phyloP scores from a whole-genome alignment of 2,888 invertebrate species.

The Erebia palarica region DNA sequence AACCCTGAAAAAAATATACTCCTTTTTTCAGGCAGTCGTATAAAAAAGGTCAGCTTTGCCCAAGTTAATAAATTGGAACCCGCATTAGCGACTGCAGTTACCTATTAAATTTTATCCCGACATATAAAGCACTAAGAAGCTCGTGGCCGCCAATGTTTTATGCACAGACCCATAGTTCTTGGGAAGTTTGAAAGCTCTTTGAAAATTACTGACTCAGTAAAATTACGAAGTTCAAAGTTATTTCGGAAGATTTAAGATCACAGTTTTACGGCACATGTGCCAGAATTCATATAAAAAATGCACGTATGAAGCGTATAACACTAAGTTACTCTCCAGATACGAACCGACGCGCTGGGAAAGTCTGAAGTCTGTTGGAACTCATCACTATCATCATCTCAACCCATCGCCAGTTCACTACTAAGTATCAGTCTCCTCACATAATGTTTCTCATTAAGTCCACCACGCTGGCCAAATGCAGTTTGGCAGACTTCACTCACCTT shows the following conservation, averaged over 20 bases:
- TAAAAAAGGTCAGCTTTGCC: neutral
- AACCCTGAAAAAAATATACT: no score
- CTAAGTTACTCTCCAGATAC: neutral
- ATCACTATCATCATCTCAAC: no score
- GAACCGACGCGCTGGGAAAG: neutral
- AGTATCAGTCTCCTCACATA: no score
- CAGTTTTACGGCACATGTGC: conserved; percentile 13
- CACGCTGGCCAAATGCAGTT: no score
- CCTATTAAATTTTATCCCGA: conserved; percentile 22
- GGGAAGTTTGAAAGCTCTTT: conserved; percentile 14
- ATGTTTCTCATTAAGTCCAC: no score
- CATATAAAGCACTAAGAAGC: conserved; percentile 19
- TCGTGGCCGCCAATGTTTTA: conserved; percentile 19
- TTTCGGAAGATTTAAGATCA: conserved; percentile 20
- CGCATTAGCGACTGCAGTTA: neutral
- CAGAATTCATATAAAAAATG: conserved; percentile 9
- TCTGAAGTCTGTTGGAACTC: no score
- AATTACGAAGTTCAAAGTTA: conserved; percentile 19
- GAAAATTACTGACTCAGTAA: conserved; percentile 18
- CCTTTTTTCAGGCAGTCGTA: no score
- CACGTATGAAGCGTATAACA: neutral
- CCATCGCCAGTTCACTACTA: no score
- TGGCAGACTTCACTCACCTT: no score
- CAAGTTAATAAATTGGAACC: neutral
- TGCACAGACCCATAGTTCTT: conserved; percentile 22